These are phyloP conservation scores for Leistus spinibarbis DNA, from an alignment of 2,888 invertebrate species.

Conservation along the genomic window DNA sequence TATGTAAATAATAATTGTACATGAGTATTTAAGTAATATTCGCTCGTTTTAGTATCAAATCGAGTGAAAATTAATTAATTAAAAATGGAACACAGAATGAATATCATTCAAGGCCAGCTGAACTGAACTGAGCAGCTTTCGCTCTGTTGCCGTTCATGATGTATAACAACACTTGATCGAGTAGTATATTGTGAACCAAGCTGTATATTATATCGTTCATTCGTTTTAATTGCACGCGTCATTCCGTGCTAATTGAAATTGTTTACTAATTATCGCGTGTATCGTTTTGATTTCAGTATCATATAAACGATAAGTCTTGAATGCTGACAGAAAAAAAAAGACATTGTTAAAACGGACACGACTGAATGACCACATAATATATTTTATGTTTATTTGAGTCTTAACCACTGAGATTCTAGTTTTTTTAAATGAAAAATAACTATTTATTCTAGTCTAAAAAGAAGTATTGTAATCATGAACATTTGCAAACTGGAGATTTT, in stretches of 20 bases:
- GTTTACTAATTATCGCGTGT: not conserved
- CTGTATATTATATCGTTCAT: not conserved
- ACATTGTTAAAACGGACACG: too few species aligned
- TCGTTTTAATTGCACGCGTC: not conserved
- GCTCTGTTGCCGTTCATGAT: not conserved
- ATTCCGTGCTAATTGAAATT: not conserved
- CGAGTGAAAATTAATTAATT: not conserved
- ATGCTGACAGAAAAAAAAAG: not conserved
- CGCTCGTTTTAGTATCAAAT: not conserved
- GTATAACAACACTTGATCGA: not conserved
- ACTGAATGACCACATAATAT: too few species aligned
- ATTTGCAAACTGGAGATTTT: too few species aligned
- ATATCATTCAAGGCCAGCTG: not conserved
- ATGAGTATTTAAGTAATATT: too few species aligned
- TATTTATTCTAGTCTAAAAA: too few species aligned
- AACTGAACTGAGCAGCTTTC: too few species aligned
- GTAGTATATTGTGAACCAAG: not conserved
- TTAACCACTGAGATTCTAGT: too few species aligned
- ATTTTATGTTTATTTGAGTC: too few species aligned
- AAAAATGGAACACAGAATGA: not conserved
- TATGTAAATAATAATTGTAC: too few species aligned
- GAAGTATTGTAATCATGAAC: too few species aligned
- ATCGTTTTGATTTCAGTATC: not conserved
- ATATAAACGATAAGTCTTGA: not conserved
- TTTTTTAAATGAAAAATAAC: too few species aligned